Evolutionary conservation across 1,140 invertebrate species (phyloP).

Genomic region (Tetranychus urticae): DNA sequence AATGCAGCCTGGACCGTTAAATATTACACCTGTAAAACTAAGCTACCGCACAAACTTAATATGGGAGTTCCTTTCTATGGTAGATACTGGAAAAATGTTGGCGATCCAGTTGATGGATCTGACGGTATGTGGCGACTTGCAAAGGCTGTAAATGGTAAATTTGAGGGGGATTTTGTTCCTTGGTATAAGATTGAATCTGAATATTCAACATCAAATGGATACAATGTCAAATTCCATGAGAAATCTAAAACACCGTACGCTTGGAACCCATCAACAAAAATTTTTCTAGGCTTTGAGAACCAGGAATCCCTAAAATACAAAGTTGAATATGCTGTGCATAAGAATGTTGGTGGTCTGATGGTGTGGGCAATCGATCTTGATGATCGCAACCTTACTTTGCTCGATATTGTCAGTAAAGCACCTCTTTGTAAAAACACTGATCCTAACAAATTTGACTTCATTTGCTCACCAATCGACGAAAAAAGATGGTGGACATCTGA

Average conservation of each 20-base stretch:
- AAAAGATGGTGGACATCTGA: neutral
- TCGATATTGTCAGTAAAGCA: conserved; percentile 8
- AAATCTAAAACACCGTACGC: conserved; percentile 3
- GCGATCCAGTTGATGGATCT: conserved; percentile 10
- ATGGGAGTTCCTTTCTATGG: conserved; percentile 19
- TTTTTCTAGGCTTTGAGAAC: conserved; percentile 5
- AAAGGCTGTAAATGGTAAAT: neutral
- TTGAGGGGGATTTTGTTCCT: neutral
- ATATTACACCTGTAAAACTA: conserved; percentile 15
- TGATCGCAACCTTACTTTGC: conserved; percentile 13
- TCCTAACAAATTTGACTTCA: neutral
- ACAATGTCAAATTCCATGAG: neutral
- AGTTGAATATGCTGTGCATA: conserved; percentile 13
- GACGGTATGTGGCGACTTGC: neutral
- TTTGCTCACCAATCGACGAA: neutral
- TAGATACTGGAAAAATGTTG: conserved; percentile 17
- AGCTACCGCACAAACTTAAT: conserved; percentile 15
- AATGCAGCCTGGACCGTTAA: conserved; percentile 18
- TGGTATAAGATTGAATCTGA: neutral
- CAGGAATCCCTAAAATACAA: conserved; percentile 8
- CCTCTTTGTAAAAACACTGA: neutral
- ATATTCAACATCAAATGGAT: neutral
- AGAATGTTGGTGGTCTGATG: conserved; percentile 17
- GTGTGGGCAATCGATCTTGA: conserved; percentile 17
- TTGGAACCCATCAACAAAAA: conserved; percentile 1